Conservation (phyloP, 2,797 vertebrate genomes). For the Anguilla obscura region DNA sequence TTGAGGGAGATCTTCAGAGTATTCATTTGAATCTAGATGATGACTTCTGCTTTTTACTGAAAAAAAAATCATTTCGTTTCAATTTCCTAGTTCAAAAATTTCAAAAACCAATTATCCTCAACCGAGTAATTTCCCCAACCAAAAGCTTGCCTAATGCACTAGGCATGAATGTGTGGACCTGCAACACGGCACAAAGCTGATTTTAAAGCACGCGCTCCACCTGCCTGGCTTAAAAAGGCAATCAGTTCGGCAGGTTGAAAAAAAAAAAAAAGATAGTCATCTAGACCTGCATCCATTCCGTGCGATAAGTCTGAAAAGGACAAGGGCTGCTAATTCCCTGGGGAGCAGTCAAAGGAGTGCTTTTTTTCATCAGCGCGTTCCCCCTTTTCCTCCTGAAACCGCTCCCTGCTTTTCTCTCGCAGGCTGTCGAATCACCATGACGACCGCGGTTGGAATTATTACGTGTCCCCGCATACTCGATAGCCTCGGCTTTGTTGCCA, state of each 20-base stretch:
- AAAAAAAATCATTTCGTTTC: neutral
- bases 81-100: neutral
- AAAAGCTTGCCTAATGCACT: neutral
- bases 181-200: neutral
- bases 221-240: neutral
- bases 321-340: neutral
- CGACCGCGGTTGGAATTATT: neutral
- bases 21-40: neutral
- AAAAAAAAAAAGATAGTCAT: neutral
- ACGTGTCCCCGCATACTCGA: neutral
- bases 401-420: neutral
- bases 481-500: neutral
- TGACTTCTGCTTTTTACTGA: neutral
- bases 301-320: neutral
- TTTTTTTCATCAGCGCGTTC: neutral
- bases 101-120: neutral
- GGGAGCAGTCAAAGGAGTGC: neutral
- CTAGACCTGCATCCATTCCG: neutral
- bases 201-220: neutral
- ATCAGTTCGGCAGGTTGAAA: neutral
- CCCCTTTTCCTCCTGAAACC: neutral
- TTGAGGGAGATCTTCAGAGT: neutral
- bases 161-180: neutral
- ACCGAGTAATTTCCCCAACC: neutral
- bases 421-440: slow-evolving; percentile 1